phyloP scores from a whole-genome alignment of 2,797 vertebrate species.

The Anisognathus igniventris region DNA sequence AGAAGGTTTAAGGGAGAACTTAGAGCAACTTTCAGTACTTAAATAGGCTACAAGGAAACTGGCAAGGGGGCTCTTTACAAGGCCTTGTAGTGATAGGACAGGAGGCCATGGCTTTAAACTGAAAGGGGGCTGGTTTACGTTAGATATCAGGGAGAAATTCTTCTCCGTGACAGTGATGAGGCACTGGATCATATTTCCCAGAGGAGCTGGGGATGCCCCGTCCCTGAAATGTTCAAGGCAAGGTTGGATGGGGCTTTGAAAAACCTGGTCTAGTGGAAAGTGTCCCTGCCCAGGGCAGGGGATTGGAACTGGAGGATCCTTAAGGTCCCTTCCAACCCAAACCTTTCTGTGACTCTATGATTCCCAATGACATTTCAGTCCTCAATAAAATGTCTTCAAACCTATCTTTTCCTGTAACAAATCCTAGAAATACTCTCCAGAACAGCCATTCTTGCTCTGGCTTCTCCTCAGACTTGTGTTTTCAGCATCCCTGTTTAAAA shows the following conservation, averaged over 20 bases:
- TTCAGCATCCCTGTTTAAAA: background rate
- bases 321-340: background rate
- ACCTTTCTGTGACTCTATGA: background rate
- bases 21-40: background rate
- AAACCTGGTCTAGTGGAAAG: background rate
- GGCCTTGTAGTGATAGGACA: too few relatives aligned
- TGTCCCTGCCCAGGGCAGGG: too few relatives aligned
- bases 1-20: background rate
- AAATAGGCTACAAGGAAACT: background rate
- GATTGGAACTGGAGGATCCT: background rate
- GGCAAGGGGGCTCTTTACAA: background rate
- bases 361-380: background rate
- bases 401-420: background rate
- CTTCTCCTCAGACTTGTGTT: background rate
- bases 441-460: background rate
- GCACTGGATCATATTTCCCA: background rate
- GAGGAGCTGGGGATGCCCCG: background rate
- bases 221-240: background rate
- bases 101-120: background rate
- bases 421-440: background rate
- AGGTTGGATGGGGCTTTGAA: background rate
- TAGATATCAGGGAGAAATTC: background rate
- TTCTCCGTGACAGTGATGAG: background rate
- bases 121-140: background rate
- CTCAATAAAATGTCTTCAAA: background rate